Percentiles rank a stretch among this genome's conserved stretches.
Conservation (phyloP, 2,797 vertebrate genomes). For the Neopelma chrysocephalum region DNA sequence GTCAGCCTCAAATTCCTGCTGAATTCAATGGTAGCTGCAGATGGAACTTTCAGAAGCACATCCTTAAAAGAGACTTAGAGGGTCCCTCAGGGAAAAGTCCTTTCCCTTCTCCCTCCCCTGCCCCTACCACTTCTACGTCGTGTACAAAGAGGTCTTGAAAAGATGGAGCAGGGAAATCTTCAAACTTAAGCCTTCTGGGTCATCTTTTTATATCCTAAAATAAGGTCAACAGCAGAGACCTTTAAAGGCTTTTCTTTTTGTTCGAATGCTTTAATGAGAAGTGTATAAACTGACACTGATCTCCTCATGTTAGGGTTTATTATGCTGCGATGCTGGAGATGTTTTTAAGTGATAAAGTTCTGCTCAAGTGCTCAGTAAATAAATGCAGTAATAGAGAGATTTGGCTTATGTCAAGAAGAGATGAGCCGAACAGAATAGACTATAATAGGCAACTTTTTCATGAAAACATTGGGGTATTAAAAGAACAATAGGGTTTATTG, state of each 20-base stretch:
- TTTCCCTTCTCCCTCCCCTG: not conserved
- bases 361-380: slow-evolving; percentile 14
- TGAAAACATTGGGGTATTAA: not conserved
- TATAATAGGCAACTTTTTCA: not conserved
- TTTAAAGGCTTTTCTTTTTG: slow-evolving; percentile 6
- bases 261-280: slow-evolving; percentile 17
- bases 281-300: slow-evolving; percentile 14
- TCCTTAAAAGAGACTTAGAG: not conserved
- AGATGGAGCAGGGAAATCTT: not conserved
- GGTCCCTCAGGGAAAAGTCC: not conserved
- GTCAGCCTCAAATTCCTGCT: not conserved
- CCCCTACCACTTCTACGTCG: not conserved
- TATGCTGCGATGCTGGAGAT: not conserved
- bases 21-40: not conserved
- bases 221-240: not conserved
- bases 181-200: slow-evolving; percentile 17
- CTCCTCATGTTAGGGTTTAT: not conserved
- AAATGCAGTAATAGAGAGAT: slow-evolving; percentile 12
- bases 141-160: not conserved
- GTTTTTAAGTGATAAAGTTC: slow-evolving; percentile 19
- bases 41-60: not conserved
- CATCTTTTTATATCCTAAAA: slow-evolving; percentile 23
- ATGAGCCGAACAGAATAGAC: not conserved
- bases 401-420: slow-evolving; percentile 17
- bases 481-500: not conserved